phyloP scores from a whole-genome alignment of 2,888 invertebrate species.

The Dolomedes plantarius region DNA sequence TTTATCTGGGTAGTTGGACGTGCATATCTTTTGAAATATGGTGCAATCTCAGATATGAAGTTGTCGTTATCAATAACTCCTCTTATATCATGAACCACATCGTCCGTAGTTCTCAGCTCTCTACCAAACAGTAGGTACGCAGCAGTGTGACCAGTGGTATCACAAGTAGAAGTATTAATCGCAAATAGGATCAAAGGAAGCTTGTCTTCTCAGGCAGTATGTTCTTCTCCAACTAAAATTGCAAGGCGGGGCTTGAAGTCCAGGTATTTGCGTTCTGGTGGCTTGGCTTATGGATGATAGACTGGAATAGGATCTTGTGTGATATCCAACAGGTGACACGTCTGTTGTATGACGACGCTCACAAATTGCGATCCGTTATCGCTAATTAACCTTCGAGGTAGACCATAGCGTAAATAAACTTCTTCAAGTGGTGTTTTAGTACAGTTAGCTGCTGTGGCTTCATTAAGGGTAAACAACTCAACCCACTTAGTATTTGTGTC shows the following conservation, averaged over 20 bases:
- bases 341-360: not conserved
- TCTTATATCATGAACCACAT: not conserved
- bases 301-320: not conserved
- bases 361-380: not conserved
- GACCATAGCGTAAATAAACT: constrained; percentile 35
- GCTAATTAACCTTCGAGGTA: constrained; percentile 22
- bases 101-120: not conserved
- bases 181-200: not conserved
- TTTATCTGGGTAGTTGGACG: not conserved
- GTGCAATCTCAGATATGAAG: constrained; percentile 17
- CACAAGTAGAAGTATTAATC: constrained; percentile 3
- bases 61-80: constrained; percentile 10
- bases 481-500: not conserved
- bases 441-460: constrained; percentile 4
- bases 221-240: not conserved
- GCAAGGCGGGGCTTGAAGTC: not conserved
- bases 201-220: not conserved
- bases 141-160: not conserved
- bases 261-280: not conserved
- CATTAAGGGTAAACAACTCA: not conserved
- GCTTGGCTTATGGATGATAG: not conserved
- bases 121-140: not conserved
- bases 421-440: not conserved
- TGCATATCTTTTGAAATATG: not conserved
- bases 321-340: not conserved